Conservation (phyloP, 2,797 vertebrate genomes). For the Premnoplex brunnescens region DNA sequence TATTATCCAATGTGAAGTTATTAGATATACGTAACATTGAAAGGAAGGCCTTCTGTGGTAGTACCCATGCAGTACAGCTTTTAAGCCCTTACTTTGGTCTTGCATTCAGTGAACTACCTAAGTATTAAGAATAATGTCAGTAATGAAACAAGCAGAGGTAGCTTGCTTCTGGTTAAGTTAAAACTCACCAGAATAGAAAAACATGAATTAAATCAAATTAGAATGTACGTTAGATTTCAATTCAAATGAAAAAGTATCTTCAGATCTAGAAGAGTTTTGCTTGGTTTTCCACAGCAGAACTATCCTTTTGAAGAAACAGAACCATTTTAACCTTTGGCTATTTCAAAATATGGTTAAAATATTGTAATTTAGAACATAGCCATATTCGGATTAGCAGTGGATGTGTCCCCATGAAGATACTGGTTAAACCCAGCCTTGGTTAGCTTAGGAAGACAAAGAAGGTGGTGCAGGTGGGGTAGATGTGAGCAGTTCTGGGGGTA, state of each 20-base stretch:
- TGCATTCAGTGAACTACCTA: neutral
- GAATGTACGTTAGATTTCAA: neutral
- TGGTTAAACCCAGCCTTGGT: neutral
- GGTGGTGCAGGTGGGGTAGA: neutral
- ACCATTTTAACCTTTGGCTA: neutral
- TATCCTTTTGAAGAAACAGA: neutral
- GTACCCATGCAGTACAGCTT: neutral
- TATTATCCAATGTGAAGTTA: neutral
- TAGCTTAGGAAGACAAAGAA: neutral
- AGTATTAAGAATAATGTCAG: neutral
- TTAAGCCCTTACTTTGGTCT: neutral
- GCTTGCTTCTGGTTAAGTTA: conserved; percentile 3
- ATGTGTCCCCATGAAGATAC: neutral
- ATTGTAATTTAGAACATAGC: neutral
- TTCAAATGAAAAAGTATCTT: neutral
- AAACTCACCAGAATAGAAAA: neutral
- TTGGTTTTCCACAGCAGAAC: neutral
- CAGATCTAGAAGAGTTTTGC: neutral
- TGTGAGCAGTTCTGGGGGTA: neutral
- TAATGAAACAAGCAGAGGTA: neutral
- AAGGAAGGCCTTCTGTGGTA: neutral
- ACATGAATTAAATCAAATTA: neutral
- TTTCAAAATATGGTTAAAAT: neutral
- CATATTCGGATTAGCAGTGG: neutral
- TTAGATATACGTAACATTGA: neutral